Evolutionary conservation across 2,113 vertebrate species (phyloP).

Genomic region (Albula glossodonta): DNA sequence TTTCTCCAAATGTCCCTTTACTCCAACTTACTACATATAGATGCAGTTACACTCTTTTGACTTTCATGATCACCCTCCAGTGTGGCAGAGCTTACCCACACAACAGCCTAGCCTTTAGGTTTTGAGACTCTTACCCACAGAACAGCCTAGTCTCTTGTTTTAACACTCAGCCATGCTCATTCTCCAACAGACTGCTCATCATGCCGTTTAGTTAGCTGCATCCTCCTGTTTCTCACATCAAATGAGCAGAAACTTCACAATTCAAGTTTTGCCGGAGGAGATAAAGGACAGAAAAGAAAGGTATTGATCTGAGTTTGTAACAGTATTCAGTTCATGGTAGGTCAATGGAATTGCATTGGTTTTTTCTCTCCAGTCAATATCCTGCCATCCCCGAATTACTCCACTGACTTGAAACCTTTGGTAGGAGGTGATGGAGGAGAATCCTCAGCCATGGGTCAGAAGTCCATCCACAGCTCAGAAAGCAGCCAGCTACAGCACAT

Average conservation of each 20-base stretch:
- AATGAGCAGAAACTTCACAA: conserved; percentile 45
- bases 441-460: conserved; percentile 35
- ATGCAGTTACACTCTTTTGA: no score
- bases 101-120: no score
- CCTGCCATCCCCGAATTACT: conserved; percentile 41
- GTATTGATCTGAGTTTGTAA: conserved; percentile 64
- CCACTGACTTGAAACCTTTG: conserved; percentile 43
- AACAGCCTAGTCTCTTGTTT: neutral
- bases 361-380: conserved; percentile 58
- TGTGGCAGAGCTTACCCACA: no score
- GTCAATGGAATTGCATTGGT: conserved; percentile 65
- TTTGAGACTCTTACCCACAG: no score
- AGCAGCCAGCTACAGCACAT: neutral
- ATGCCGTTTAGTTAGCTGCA: conserved; percentile 41
- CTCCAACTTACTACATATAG: no score
- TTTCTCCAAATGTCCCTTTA: no score
- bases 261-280: conserved; percentile 50
- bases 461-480: conserved; percentile 1
- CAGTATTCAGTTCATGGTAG: conserved; percentile 52
- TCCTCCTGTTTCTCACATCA: conserved; percentile 23
- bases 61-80: no score
- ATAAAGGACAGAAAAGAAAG: conserved; percentile 35
- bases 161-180: neutral
- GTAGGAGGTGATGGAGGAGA: conserved; percentile 37
- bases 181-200: neutral